Evolutionary conservation across 2,888 invertebrate genomes (phyloP).

Genomic region (Tyria jacobaeae): DNA sequence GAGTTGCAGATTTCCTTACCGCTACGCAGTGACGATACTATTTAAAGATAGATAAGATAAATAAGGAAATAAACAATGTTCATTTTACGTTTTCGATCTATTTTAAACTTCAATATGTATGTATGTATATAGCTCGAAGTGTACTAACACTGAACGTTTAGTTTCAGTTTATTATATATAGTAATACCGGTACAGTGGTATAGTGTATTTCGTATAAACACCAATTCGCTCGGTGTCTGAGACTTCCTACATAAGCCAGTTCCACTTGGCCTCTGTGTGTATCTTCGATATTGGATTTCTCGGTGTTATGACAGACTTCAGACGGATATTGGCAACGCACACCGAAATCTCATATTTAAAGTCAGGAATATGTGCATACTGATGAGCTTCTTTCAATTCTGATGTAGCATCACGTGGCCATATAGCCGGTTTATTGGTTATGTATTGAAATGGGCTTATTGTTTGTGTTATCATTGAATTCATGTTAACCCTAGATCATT

Average conservation of each 20-base stretch:
- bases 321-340: constrained; percentile 38
- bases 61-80: no score
- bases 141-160: no score
- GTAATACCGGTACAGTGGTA: background rate
- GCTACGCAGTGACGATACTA: no score
- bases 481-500: no score
- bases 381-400: constrained; percentile 24
- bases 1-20: no score
- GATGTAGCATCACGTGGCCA: background rate
- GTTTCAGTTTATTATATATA: no score
- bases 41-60: no score
- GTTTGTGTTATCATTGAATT: background rate
- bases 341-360: constrained; percentile 18
- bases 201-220: constrained; percentile 2
- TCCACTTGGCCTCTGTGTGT: constrained; percentile 35
- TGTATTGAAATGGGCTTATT: background rate
- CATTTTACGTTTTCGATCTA: no score
- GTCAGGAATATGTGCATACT: constrained; percentile 39
- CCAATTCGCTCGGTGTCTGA: constrained; percentile 19
- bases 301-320: constrained; percentile 49
- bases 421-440: background rate
- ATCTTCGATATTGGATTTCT: constrained; percentile 50
- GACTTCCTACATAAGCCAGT: constrained; percentile 37
- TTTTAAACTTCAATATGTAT: no score
- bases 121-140: no score